Base-by-base conservation (phyloP, 2,113 vertebrate genomes). In the Poeciliopsis occidentalis region DNA sequence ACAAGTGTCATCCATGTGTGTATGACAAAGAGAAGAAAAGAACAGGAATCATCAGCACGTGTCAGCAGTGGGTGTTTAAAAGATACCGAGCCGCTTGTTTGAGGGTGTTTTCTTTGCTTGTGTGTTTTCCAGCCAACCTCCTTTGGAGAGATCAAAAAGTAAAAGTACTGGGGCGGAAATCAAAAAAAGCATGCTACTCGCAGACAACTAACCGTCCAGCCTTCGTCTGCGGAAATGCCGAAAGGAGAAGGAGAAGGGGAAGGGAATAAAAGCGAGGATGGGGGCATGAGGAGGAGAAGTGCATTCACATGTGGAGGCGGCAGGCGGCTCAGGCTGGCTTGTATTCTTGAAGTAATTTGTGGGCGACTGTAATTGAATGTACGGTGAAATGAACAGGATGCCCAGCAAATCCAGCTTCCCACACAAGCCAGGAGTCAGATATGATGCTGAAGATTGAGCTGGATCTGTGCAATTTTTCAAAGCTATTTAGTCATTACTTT, bases 281-380 rank as follows among this genome's bases (percentile, higher is more conserved):
- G 72, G 66, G 83, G 81, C 61, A 88, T n/a, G 76, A 85, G 83
- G 71, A 86, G 75, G 76, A 82, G 76, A 82, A 82, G 84, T 81
- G 86, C 66, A 79, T 81, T 80, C 67, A 51, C 78, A 78, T 85
- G 87, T 71, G 80, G 78, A 78, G 89, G 87, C 74, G 64, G 82
- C 81, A 75, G 81, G 86, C 81, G 69, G 86, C 85, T 91, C 86
- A 85, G 78, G 72, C 78, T 87, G 79, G 81, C 79, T 88, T 57
- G 26, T 69, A 81, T 89, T 82, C 90, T 89, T 85, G 60, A 90
- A 86, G 84, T 89, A 74, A 87, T 89, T 87, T 91, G 80, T 89
- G 86, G 81, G 87, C 78, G 73, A 88, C 72, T 76, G 87, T 92
- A 92, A 93, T 90, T 90, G 82, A 93, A 92, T 88, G 89, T 91